Base-by-base conservation (phyloP, 1,140 invertebrate genomes). In the Anoplolepis gracilipes region DNA sequence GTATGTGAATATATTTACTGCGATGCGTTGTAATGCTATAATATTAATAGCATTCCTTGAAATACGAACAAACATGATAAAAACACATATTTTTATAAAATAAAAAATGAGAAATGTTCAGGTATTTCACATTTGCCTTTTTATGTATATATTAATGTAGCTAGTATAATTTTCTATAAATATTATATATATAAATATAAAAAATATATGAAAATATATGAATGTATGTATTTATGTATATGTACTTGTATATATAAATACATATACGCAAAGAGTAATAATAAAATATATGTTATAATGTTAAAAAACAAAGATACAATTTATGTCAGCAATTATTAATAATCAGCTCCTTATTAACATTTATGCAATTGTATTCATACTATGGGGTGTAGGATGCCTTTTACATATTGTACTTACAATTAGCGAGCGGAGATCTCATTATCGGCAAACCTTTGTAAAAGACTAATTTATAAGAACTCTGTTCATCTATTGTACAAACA, bases 101-200 rank as follows among this genome's bases (percentile, higher is more conserved):
- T 90, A 89, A 81, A 88, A 88, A 36, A 91, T 67, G 84, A 90
- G 30, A 88, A 92, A 92, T 90, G 89, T 93, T 94, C 93, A 93
- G 93, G 92, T 94, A 94, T 93, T 93, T 94, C 93, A 95, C 93
- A 93, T 95, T 94, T 95, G 94, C 93, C 94, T 95, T 95, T 94
- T 91, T 93, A 93, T 94, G 93, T 94, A 94, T 90, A 94, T 94
- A 94, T 94, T 85, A 91, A 94, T 91, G 91, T 94, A 94, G 92
- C 91, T 94, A 94, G 92, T 87, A 90, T 93, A 94, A 94, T 94
- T 94, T 94, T 94, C 92, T 94, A 93, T 94, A 93, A 92, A 93
- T 92, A 92, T 82, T 87, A 90, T 90, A 88, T 75, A 86, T 78
- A 84, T 70, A 65, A 22, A 76, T 49, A 46, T 22, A 72, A 42